Conservation (phyloP, 2,797 vertebrate species). For the Rhynchonycteris naso region DNA sequence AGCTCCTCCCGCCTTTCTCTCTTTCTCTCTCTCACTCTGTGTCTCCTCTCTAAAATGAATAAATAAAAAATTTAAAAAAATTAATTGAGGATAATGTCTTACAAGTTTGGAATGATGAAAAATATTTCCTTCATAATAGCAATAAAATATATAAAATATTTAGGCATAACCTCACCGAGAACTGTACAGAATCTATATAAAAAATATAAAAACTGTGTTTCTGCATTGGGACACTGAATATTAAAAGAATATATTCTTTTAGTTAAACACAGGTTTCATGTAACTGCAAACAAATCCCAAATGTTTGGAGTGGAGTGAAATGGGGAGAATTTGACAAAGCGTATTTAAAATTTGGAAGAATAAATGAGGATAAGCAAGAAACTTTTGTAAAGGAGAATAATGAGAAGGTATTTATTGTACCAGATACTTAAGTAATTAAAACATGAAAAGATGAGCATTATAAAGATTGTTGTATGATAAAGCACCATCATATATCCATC, state of each 20-base stretch:
- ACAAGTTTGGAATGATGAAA: constrained; percentile 19
- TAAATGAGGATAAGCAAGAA: constrained; percentile 12
- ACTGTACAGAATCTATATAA: not conserved
- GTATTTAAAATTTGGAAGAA: constrained; percentile 44
- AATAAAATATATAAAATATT: constrained; percentile 22
- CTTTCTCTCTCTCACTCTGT: too few relatives aligned
- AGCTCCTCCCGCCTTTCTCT: too few relatives aligned
- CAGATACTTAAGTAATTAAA: constrained; percentile 45
- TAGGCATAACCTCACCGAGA: constrained; percentile 47
- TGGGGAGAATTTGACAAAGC: not conserved
- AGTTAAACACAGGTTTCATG: not conserved
- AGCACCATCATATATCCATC: not conserved
- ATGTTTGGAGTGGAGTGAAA: constrained; percentile 31
- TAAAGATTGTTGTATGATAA: not conserved
- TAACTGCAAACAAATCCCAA: constrained; percentile 40
- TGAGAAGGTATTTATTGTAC: constrained; percentile 14
- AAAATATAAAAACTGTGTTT: not conserved
- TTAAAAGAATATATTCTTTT: not conserved
- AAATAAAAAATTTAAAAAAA: too few relatives aligned
- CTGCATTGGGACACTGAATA: not conserved
- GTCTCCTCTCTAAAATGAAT: too few relatives aligned
- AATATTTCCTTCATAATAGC: constrained; percentile 22
- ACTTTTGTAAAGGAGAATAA: constrained; percentile 42
- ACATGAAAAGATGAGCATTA: not conserved
- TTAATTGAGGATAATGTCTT: constrained; percentile 33